A percentile compares a stretch with the other conserved stretches of the same genome.
phyloP scores from a whole-genome alignment of 2,797 vertebrate species.

The Knipowitschia caucasica region DNA sequence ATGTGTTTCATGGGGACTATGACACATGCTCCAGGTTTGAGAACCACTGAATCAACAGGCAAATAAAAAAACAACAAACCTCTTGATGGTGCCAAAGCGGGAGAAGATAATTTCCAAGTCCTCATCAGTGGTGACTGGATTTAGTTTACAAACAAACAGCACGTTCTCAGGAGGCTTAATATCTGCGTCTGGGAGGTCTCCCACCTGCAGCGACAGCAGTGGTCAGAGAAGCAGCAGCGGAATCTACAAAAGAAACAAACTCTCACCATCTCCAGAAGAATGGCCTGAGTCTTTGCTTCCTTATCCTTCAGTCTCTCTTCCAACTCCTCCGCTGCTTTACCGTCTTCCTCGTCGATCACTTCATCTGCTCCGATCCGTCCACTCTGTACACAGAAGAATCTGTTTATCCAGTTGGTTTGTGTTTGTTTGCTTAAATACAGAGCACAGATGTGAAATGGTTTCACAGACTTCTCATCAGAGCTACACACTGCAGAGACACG shows the following conservation, averaged over 20 bases:
- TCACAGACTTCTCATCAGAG: too few species aligned
- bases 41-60: too few species aligned
- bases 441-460: too few species aligned
- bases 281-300: constrained; percentile 93
- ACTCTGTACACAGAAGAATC: constrained; percentile 75
- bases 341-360: constrained; percentile 86
- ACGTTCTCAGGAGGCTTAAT: constrained; percentile 93
- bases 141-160: constrained; percentile 95
- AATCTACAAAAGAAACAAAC: background rate
- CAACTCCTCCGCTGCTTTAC: constrained; percentile 83
- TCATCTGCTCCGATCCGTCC: constrained; percentile 97
- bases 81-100: constrained; percentile 90
- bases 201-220: constrained; percentile 80
- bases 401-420: background rate
- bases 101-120: constrained; percentile 98
- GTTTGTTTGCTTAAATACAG: too few species aligned
- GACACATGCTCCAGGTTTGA: too few species aligned
- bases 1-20: too few species aligned
- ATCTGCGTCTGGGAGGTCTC: constrained; percentile 93
- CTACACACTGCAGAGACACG: too few species aligned
- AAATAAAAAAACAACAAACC: too few species aligned
- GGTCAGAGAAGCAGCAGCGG: background rate
- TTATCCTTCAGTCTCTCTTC: constrained; percentile 92
- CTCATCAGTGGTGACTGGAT: constrained; percentile 95
- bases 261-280: constrained; percentile 94